Percentiles rank a stretch among this genome's conserved stretches.
Evolutionary conservation across 2,113 vertebrate species (phyloP).

Genomic region (Tauraco erythrolophus): DNA sequence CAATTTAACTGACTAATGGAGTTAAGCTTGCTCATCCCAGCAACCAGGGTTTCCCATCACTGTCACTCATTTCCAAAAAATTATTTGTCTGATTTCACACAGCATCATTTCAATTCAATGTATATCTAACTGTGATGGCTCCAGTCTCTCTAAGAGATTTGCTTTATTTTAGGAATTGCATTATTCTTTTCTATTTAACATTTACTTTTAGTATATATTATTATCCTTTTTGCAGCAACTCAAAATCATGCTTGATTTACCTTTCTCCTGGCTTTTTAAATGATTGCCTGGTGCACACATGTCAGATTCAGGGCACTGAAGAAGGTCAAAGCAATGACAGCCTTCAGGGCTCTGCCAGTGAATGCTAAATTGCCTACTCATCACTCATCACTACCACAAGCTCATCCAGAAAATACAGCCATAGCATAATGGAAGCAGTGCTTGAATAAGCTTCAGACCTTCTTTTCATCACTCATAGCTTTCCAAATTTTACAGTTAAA

Average conservation of each 20-base stretch:
- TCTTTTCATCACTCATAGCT: background rate
- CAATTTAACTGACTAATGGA: background rate
- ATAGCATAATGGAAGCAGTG: background rate
- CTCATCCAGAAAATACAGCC: slow-evolving; percentile 37
- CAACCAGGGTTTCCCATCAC: background rate
- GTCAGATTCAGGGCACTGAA: background rate
- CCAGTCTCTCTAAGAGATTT: background rate
- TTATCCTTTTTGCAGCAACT: background rate
- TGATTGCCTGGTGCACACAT: background rate
- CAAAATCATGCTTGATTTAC: background rate
- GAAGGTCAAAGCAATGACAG: slow-evolving; percentile 39
- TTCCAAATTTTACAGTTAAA: slow-evolving; percentile 18
- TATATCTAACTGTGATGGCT: background rate
- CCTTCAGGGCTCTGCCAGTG: background rate
- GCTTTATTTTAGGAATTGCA: background rate
- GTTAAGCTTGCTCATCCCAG: background rate
- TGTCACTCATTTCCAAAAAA: background rate
- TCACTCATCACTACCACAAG: background rate
- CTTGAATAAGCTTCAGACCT: slow-evolving; percentile 22
- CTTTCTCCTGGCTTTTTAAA: background rate
- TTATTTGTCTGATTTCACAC: background rate
- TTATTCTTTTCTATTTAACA: background rate
- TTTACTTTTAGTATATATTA: background rate
- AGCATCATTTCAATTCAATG: background rate
- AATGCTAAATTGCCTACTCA: slow-evolving; percentile 1